Base-by-base conservation (phyloP, 2,888 invertebrate genomes). In the Mechanitis messenoides region DNA sequence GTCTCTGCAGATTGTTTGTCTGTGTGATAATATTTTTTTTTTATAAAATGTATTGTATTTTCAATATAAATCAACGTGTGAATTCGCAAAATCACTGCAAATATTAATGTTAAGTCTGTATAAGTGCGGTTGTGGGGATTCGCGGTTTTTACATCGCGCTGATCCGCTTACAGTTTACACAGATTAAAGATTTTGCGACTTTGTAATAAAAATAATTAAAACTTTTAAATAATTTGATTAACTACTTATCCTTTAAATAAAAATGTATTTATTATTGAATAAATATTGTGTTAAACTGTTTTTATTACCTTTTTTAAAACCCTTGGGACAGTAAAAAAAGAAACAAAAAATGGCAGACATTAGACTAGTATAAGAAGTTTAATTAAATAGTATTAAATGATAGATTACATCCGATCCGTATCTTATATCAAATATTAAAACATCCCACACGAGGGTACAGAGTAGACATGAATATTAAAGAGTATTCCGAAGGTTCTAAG, bases 381-480 rank as follows among this genome's bases (percentile, higher is more conserved):
- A 42, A 42, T 42, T 42, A 42, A 42, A 42, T 42, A 42, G 42
- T 42, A 42, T 9, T 42, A 7, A 42, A 42, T 11, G 42, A 42
- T 42, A 42, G 9, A 42, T 9, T 31, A 31, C 50, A 50, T 28
- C 31, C 31, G 50, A 50, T 28, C 50, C 50, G 9, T 31, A 31
- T 42, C 42, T 42, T 50, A 50, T 50, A 31, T 50, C 69, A 72
- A 74, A 74, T 74, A 75, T 72, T 72, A 71, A 74, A 61, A 64
- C 69, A 76, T 58, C 73, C 79, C 72, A 75, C 79, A 67, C 57
- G 61, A 33, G n/a, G 59, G 66, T 67, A 69, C 63, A 68, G 64
- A 68, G 70, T 69, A 71, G 71, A 70, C 77, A 74, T 80, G 81
- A 78, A 84, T 83, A 81, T 81, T 81, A 78, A 79, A 81, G 71